phyloP scores from a whole-genome alignment of 2,113 vertebrate species.

The Benitochromis conjunctus region DNA sequence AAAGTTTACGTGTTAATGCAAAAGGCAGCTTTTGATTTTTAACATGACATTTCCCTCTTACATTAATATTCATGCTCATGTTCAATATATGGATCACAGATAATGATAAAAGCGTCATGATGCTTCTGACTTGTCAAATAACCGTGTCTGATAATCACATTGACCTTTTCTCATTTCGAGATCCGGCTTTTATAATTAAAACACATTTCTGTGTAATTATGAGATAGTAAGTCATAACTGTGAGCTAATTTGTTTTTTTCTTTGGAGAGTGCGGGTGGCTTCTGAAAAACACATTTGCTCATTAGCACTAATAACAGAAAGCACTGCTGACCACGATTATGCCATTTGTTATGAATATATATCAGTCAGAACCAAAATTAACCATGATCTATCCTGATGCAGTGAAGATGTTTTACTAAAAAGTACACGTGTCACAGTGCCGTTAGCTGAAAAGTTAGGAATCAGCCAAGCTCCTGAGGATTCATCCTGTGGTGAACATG shows the following conservation, averaged over 20 bases:
- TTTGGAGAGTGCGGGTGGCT: background rate
- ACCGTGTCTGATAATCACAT: background rate
- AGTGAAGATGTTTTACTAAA: background rate
- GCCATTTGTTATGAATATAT: background rate
- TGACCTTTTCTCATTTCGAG: background rate
- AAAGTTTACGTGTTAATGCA: background rate
- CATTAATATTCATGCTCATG: background rate
- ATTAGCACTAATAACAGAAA: background rate
- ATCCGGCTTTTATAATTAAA: background rate
- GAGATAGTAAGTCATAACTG: background rate
- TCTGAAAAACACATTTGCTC: background rate
- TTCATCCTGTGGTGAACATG: background rate
- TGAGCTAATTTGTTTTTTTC: background rate
- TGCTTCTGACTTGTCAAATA: background rate
- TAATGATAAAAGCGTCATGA: background rate
- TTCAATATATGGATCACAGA: background rate
- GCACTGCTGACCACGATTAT: background rate
- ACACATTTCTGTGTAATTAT: background rate
- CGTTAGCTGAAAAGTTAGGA: background rate
- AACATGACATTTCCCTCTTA: background rate
- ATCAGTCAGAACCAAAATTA: background rate
- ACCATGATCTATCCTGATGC: background rate
- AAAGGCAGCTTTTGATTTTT: background rate
- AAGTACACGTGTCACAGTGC: background rate
- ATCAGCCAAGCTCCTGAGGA: background rate